Evolutionary conservation across 2,113 vertebrate species (phyloP).

Genomic region (Crypturellus undulatus): DNA sequence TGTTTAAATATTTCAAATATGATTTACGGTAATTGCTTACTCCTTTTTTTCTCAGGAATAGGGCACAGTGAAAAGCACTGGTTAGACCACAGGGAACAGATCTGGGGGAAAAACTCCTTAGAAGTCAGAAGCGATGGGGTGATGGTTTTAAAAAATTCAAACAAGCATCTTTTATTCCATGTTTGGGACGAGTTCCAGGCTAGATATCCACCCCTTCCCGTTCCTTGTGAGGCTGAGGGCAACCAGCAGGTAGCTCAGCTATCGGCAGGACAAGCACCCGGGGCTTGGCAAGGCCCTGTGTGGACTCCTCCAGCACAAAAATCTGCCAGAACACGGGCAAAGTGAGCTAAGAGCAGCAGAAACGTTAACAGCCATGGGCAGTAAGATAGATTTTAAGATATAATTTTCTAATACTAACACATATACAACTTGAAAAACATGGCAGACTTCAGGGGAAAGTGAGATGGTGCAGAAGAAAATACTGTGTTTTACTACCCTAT

Average conservation of each 20-base stretch:
- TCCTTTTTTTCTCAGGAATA: neutral
- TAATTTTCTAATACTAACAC: neutral
- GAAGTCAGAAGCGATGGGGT: neutral
- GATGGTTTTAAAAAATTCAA: neutral
- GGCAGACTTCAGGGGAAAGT: neutral
- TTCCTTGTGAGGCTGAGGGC: neutral
- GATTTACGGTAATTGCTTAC: neutral
- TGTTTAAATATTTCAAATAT: neutral
- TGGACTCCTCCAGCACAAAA: neutral
- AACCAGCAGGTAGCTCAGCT: fast-evolving
- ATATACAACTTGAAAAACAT: neutral
- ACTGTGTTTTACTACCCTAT: neutral
- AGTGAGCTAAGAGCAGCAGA: neutral
- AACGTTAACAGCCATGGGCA: neutral
- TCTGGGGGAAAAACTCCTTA: neutral
- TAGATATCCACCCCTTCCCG: neutral
- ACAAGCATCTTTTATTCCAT: neutral
- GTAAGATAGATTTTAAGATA: neutral
- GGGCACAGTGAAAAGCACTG: neutral
- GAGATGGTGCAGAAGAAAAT: neutral
- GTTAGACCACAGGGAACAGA: neutral
- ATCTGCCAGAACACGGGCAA: neutral
- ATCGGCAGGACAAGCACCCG: neutral
- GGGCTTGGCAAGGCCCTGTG: neutral
- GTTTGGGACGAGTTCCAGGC: neutral